Base-by-base conservation (phyloP, 2,797 vertebrate species). In the Lepus oiostolus region DNA sequence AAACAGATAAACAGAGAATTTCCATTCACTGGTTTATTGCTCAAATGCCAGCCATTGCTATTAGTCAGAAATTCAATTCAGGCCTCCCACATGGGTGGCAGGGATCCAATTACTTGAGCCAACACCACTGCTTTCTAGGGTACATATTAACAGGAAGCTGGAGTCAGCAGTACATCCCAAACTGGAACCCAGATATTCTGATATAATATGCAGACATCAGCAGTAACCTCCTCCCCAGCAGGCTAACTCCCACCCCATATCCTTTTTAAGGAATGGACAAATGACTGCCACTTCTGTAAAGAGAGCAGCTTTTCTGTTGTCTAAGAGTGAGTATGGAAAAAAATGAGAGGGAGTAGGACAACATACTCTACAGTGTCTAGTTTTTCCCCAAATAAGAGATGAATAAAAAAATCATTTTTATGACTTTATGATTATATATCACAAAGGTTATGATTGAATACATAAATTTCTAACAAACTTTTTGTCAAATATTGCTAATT, bases 401-500 rank as follows among this genome's bases (percentile, higher is more conserved):
- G 58, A 92, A 77, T 28, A 74, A 70, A 50, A 87, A 50, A 63
- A 63, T 26, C 50, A 30, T 76, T 50, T 76, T 42, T 72, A 60
- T 42, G 42, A 42, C 21, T 85, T 75, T 65, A 58, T 62, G 19
- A 58, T 58, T 58, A 58, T 58, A 58, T 19, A 14, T 19, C 54
- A 58, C 54, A 58, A 58, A 16, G 54, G 6, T 58, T 5, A 58
- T 58, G 30, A 42, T 24, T 63, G 68, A n/a, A 35, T 85, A 58
- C 14, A 16, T 58, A 16, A 88, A 52, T 0, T 42, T 42, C 86
- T 58, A 92, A 50, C 71, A 84, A 47, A 74, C 63, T 81, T 80
- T 84, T 32, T 72, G 16, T 60, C 38, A 77, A 77, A 50, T 81
- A 70, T 76, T 95, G 65, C 32, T 85, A 88, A 54, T 67, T 84